Evolutionary conservation across 2,113 vertebrate genomes (phyloP).

Genomic region (Aptenodytes patagonicus): DNA sequence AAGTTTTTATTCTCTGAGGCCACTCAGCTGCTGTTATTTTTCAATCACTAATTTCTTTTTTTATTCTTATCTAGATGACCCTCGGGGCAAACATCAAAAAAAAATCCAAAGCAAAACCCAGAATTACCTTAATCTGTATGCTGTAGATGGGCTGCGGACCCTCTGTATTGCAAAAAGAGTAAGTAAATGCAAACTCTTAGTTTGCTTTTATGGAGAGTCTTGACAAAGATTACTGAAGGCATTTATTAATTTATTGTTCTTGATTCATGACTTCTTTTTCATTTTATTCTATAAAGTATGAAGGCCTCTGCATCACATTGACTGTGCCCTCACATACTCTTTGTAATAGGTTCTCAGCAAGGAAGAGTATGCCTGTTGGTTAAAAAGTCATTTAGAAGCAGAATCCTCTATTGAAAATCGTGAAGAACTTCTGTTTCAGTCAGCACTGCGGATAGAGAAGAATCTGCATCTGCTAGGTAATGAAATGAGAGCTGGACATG

Average conservation of each 20-base stretch:
- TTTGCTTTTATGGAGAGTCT: neutral
- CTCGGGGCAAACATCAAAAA: conserved; percentile 85
- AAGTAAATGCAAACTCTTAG: conserved; percentile 10
- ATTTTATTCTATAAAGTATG: conserved; percentile 1
- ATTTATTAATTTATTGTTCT: neutral
- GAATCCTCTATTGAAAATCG: conserved; percentile 90
- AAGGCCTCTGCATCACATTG: neutral
- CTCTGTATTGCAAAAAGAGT: conserved; percentile 98
- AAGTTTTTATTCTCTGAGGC: neutral
- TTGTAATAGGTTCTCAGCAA: conserved; percentile 84
- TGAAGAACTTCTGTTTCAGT: conserved; percentile 91
- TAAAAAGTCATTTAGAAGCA: conserved; percentile 89
- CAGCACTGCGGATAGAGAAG: conserved; percentile 88
- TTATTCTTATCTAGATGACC: conserved; percentile 74
- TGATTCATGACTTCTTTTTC: conserved; percentile 7
- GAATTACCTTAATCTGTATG: conserved; percentile 92
- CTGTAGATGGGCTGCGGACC: conserved; percentile 89
- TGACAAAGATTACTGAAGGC: conserved; percentile 1
- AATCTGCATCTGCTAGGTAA: conserved; percentile 93
- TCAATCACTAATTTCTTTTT: neutral
- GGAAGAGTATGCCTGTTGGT: conserved; percentile 93
- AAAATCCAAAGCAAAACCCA: conserved; percentile 91
- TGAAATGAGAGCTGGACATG: neutral
- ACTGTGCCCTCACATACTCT: neutral
- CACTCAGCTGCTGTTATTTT: neutral